Evolutionary conservation across 1,140 invertebrate species (phyloP).

Genomic region (Drosophila gunungcola): DNA sequence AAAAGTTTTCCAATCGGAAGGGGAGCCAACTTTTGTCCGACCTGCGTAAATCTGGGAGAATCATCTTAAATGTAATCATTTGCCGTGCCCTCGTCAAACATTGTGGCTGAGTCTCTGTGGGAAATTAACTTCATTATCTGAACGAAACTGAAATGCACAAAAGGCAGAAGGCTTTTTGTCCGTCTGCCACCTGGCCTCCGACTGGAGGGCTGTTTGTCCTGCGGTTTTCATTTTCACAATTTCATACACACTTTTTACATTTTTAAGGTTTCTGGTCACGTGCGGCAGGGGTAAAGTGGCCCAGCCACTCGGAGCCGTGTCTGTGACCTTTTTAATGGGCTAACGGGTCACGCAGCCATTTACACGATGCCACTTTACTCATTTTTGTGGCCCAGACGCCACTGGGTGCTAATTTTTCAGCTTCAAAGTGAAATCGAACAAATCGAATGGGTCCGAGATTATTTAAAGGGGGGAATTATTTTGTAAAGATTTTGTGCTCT

Average conservation of each 20-base stretch:
- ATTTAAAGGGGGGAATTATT: slow-evolving; percentile 18
- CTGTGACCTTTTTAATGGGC: slow-evolving; percentile 79
- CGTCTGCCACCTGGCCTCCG: neutral
- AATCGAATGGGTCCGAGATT: slow-evolving; percentile 26
- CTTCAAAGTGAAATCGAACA: slow-evolving; percentile 12
- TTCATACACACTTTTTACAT: slow-evolving; percentile 7
- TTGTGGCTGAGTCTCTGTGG: slow-evolving; percentile 26
- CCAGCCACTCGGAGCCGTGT: slow-evolving; percentile 28
- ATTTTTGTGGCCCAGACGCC: slow-evolving; percentile 28
- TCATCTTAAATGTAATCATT: slow-evolving; percentile 69
- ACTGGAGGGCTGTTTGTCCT: slow-evolving; percentile 6
- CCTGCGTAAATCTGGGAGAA: slow-evolving; percentile 63
- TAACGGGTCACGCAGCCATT: slow-evolving; percentile 67
- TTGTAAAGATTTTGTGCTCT: slow-evolving; percentile 20
- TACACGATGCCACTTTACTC: slow-evolving; percentile 63
- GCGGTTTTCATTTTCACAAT: slow-evolving; percentile 59
- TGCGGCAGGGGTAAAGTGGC: slow-evolving; percentile 57
- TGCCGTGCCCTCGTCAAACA: slow-evolving; percentile 8
- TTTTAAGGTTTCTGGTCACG: slow-evolving; percentile 72
- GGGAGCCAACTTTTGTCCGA: slow-evolving; percentile 43
- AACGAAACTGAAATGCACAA: slow-evolving; percentile 61
- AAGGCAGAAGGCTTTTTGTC: slow-evolving; percentile 17
- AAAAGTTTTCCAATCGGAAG: slow-evolving; percentile 51
- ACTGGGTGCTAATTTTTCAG: slow-evolving; percentile 62
- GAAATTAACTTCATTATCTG: slow-evolving; percentile 78